phyloP scores from a whole-genome alignment of 2,888 invertebrate species.

The Camponotus fellah region DNA sequence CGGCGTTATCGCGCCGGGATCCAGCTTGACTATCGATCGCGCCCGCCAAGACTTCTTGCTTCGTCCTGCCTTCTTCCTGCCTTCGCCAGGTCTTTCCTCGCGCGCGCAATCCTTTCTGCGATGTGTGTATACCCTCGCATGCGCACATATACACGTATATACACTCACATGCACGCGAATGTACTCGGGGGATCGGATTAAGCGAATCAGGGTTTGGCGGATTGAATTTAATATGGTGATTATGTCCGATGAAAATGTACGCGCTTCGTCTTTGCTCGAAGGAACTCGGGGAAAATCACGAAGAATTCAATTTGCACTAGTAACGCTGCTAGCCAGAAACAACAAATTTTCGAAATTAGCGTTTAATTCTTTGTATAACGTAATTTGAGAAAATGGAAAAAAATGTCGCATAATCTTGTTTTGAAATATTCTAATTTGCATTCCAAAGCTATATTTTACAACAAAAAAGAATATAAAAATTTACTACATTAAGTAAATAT shows the following conservation, averaged over 20 bases:
- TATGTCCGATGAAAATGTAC: slow-evolving; percentile 56
- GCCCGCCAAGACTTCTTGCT: slow-evolving; percentile 53
- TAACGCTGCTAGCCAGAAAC: slow-evolving; percentile 24
- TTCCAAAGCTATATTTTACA: not conserved
- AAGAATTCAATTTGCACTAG: slow-evolving; percentile 50
- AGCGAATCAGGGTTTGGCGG: slow-evolving; percentile 61
- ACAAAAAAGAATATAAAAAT: too few relatives aligned
- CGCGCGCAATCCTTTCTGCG: slow-evolving; percentile 30
- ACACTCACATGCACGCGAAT: not conserved
- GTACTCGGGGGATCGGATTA: slow-evolving; percentile 54
- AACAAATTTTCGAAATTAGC: slow-evolving; percentile 11
- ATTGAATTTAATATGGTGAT: slow-evolving; percentile 71
- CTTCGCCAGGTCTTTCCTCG: slow-evolving; percentile 22
- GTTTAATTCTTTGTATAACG: slow-evolving; percentile 13
- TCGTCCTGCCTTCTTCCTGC: slow-evolving; percentile 46
- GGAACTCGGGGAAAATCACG: not conserved
- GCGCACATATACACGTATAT: not conserved
- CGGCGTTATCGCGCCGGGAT: slow-evolving; percentile 72
- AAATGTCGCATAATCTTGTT: not conserved
- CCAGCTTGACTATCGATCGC: slow-evolving; percentile 74
- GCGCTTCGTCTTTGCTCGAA: slow-evolving; percentile 24
- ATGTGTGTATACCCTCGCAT: slow-evolving; percentile 16
- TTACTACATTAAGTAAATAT: too few relatives aligned
- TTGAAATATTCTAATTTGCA: not conserved
- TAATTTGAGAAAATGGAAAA: not conserved